Conservation (phyloP, 2,888 invertebrate species). For the Mesopsocus fuscifrons region DNA sequence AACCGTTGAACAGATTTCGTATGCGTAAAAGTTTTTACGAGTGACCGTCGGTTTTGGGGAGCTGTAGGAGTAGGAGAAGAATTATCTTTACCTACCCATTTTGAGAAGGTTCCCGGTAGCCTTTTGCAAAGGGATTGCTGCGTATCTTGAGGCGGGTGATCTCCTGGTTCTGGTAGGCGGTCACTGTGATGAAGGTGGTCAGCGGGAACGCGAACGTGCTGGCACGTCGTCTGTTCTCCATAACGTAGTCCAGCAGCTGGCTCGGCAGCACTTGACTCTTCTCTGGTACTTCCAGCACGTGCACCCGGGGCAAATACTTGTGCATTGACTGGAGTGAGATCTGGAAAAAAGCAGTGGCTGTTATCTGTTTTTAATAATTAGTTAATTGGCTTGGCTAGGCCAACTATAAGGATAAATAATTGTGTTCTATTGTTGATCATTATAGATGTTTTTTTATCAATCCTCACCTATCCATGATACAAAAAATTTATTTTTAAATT, state of each 20-base stretch:
- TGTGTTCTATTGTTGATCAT: no score
- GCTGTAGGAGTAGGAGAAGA: no score
- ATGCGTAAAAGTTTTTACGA: no score
- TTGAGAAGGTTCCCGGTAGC: constrained; percentile 22
- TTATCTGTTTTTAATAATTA: no score
- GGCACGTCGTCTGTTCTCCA: constrained; percentile 11
- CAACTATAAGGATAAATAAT: no score
- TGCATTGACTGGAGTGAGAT: constrained; percentile 22
- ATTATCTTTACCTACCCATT: no score
- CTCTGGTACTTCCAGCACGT: constrained; percentile 16
- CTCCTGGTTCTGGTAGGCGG: constrained; percentile 23
- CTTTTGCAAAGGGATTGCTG: constrained; percentile 27
- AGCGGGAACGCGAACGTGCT: constrained; percentile 19
- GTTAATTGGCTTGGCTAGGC: no score
- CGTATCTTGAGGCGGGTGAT: constrained; percentile 27
- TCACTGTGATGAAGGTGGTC: constrained; percentile 21
- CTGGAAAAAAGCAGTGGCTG: constrained; percentile 13
- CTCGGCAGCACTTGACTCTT: constrained; percentile 12
- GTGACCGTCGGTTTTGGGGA: no score
- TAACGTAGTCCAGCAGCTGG: constrained; percentile 10
- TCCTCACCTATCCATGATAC: no score
- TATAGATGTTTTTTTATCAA: no score
- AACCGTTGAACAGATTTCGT: no score
- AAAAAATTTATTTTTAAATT: no score
- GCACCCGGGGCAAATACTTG: constrained; percentile 21